Base-by-base conservation (phyloP, 2,797 vertebrate genomes). In the Anguilla marmorata region DNA sequence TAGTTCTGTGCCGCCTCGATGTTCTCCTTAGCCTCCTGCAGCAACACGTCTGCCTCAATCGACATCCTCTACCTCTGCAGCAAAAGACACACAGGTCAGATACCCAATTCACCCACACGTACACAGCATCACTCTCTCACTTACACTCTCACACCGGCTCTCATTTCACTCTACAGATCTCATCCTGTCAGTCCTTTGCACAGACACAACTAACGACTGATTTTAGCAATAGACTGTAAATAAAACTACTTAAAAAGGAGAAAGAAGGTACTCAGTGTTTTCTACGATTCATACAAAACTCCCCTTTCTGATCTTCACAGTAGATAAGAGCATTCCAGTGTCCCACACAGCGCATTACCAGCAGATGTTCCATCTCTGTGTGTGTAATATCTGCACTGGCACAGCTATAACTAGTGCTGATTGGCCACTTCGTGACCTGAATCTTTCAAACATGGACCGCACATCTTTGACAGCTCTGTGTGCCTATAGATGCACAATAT, bases 1-100 rank as follows among this genome's bases (percentile, higher is more conserved):
- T 99, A 99, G 95, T 97, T 98, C 93, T 96, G 97, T 76, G 98
- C 98, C 19, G 98, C 98, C 93, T 98, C 98, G 63, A 99, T 97
- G 95, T 96, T 98, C 94, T 99, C 98, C 85, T 96, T 97, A 5
- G 98, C 98, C 96, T 99, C 98, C 94, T 96, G 97, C 93, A 98
- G 93, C 93, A 98, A 90, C 58, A 94, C 84, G 76, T 97, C 95
- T 89, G 91, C 94, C 90, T 97, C 96, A 86, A 91, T 94, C 90
- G 96, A 96, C 96, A 96, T 95, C 93, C 91, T 95, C 91, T 94
- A 80, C 1, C 92, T 92, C 90, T 91, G 76, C 54, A 87, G 66
- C 89, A 41, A 88, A 88, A 69, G 24, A 69, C 63, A 27, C n/a
- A 69, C 63, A 69, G 63, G n/a, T 69, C 30, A 21, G 30, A 79